A percentile compares a stretch with the other conserved stretches of the same genome.
phyloP scores from a whole-genome alignment of 2,888 invertebrate species.

The Auanema sp. region DNA sequence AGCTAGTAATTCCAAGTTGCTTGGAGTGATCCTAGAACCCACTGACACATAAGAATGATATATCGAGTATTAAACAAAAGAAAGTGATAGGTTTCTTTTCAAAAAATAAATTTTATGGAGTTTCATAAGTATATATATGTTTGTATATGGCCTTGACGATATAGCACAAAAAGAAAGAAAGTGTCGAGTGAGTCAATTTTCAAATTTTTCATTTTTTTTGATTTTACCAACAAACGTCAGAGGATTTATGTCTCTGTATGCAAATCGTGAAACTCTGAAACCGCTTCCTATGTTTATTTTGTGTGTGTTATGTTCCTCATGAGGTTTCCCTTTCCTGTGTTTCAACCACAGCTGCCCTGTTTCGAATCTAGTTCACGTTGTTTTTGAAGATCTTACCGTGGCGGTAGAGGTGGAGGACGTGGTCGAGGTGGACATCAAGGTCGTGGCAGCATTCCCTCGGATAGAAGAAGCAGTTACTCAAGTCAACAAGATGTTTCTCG shows the following conservation, averaged over 20 bases:
- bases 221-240: no score
- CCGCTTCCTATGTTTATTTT: constrained; percentile 6
- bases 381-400: background rate
- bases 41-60: background rate
- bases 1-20: background rate
- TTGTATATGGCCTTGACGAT: no score
- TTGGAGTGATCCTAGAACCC: background rate
- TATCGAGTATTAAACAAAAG: background rate
- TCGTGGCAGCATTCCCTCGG: background rate
- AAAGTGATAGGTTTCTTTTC: no score
- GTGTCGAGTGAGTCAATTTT: no score
- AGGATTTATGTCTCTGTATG: no score
- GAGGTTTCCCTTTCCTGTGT: constrained; percentile 5
- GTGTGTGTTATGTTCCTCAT: background rate
- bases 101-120: no score
- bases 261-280: no score
- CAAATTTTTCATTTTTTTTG: no score
- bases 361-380: background rate
- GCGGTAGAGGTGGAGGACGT: constrained; percentile 8
- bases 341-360: constrained; percentile 2
- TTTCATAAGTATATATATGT: no score
- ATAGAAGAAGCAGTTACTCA: constrained; percentile 1
- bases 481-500: no score
- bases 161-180: no score
- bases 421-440: constrained; percentile 9